A percentile compares a stretch with the other conserved stretches of the same genome.
These are phyloP conservation scores for Herminia tarsipennalis DNA, from an alignment of 2,888 invertebrate genomes.

Conservation along the genomic window DNA sequence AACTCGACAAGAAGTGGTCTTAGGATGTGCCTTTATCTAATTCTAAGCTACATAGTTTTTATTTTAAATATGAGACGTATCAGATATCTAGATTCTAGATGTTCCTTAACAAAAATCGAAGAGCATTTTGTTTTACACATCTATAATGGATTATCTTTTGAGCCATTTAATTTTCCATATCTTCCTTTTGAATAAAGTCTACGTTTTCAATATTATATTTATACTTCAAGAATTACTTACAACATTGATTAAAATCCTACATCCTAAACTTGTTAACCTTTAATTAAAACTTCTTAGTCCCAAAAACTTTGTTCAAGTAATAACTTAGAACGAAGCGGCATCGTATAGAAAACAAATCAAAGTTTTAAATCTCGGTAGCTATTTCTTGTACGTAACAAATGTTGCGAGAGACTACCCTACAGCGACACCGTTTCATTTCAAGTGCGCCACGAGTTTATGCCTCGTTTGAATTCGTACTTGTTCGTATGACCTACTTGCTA, in stretches of 20 bases:
- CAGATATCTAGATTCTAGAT: too few species aligned
- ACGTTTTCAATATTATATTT: too few species aligned
- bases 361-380: conserved; percentile 56
- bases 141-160: too few species aligned
- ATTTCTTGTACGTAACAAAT: conserved; percentile 56
- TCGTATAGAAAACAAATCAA: conserved; percentile 54
- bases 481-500: conserved; percentile 10
- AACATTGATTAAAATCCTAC: conserved; percentile 3
- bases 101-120: too few species aligned
- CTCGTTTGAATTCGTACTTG: conserved; percentile 27
- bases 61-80: too few species aligned
- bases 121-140: too few species aligned
- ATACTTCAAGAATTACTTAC: not conserved
- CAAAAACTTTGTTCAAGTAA: conserved; percentile 3
- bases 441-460: conserved; percentile 39
- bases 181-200: too few species aligned
- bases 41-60: too few species aligned
- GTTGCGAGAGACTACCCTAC: conserved; percentile 51
- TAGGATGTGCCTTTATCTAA: too few species aligned
- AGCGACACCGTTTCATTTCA: conserved; percentile 62
- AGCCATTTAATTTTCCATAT: too few species aligned
- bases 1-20: too few species aligned
- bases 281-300: conserved; percentile 12
- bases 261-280: conserved; percentile 3
- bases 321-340: conserved; percentile 9